Evolutionary conservation across 2,888 invertebrate species (phyloP).

Genomic region (Oligia strigilis): DNA sequence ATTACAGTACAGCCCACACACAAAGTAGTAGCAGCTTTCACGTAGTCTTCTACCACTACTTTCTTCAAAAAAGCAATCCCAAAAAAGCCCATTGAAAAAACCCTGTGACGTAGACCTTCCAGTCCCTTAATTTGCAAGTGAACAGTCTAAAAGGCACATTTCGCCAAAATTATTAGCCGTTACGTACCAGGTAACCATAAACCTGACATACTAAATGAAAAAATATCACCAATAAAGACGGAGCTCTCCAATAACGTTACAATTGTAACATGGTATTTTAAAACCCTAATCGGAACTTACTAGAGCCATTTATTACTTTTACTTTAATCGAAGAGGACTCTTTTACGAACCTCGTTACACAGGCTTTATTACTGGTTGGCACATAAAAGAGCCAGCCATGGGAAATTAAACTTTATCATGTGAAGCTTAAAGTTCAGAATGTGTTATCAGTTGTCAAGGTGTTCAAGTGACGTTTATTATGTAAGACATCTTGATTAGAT

Average conservation of each 20-base stretch:
- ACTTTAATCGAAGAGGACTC: slow-evolving; percentile 76
- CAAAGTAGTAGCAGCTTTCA: not conserved
- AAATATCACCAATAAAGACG: slow-evolving; percentile 55
- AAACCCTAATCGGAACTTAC: slow-evolving; percentile 72
- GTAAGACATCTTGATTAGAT: slow-evolving; percentile 73
- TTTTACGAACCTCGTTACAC: slow-evolving; percentile 73
- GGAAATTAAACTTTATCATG: slow-evolving; percentile 54
- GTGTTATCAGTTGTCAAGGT: slow-evolving; percentile 29
- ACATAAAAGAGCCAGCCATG: slow-evolving; percentile 66
- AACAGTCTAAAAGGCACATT: slow-evolving; percentile 30
- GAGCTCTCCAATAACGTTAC: slow-evolving; percentile 50
- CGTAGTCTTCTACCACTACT: not conserved
- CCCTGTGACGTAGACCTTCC: not conserved
- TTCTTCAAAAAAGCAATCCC: slow-evolving; percentile 4
- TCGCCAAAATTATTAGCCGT: slow-evolving; percentile 42
- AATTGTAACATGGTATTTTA: slow-evolving; percentile 61
- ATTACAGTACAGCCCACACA: not conserved
- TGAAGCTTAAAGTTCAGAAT: slow-evolving; percentile 47
- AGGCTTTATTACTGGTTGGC: slow-evolving; percentile 73
- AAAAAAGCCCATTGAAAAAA: not conserved
- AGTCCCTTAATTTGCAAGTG: slow-evolving; percentile 37
- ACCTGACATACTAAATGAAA: slow-evolving; percentile 50
- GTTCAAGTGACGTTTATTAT: slow-evolving; percentile 70
- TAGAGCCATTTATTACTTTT: slow-evolving; percentile 73
- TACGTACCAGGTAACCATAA: slow-evolving; percentile 40